Evolutionary conservation across 2,888 invertebrate species (phyloP), one percentile per base, ranked within the genome.

Genomic region (Globia sparganii): DNA sequence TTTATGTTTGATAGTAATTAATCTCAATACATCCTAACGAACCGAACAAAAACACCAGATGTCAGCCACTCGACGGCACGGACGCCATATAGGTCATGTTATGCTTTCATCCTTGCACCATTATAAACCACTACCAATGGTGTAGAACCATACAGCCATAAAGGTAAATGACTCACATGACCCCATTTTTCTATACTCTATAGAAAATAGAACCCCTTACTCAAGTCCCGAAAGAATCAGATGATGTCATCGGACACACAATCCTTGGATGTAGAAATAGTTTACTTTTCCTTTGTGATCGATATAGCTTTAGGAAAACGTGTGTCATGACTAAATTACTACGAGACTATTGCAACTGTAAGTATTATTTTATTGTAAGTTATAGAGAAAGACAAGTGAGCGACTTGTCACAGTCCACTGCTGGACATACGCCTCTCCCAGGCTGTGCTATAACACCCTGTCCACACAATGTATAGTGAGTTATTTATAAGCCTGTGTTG

Each of bases 151-250:
- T 43, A 56, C 13, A 65, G n/a, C 72, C 79, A 65, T 65, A 83
- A 84, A 80, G 78, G 86, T 85, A 83, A 83, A 86, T 87, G 88
- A 87, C 77, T 87, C 87, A 87, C 37, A 71, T 77, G 86, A 86
- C 88, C 83, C 72, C 71, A 85, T 85, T 87, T 49, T 66, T 65
- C 72, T 43, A 68, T 75, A 80, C 34, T 68, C 75, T 66, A 78
- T 81, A 85, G 78, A 76, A 86, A 86, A 83, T 82, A 81, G 74
- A 80, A 56, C 76, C 85, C 84, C 83, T 81, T 77, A 75, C 75
- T 76, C 66, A 69, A 61, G 46, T 74, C 64, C 75, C 77, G 58
- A 87, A 83, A 83, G 81, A 84, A 70, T 83, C 37, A 8, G 53
- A 65, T 87, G 88, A 87, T 86, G 88, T 87, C 87, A 87, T 61